phyloP scores from a whole-genome alignment of 2,888 invertebrate species.

The Diplazon laetatorius region DNA sequence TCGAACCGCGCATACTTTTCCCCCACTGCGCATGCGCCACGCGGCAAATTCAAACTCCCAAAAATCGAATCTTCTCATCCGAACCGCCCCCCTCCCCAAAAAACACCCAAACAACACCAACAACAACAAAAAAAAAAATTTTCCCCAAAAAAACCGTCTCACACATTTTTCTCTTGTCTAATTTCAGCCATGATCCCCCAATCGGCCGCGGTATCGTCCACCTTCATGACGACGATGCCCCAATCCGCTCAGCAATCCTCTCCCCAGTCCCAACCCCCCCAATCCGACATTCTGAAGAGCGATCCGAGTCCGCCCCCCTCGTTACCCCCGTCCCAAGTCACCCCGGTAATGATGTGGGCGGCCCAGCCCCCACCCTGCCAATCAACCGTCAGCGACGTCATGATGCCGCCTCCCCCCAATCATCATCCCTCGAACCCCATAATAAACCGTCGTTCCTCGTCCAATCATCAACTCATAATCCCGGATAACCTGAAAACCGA shows the following conservation, averaged over 20 bases:
- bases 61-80: too few species aligned
- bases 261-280: conserved; percentile 58
- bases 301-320: conserved; percentile 78
- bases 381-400: conserved; percentile 84
- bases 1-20: too few species aligned
- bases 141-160: too few species aligned
- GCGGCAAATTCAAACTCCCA: too few species aligned
- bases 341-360: conserved; percentile 80
- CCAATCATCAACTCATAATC: conserved; percentile 83
- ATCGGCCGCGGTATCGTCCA: conserved; percentile 68
- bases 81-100: too few species aligned
- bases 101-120: too few species aligned
- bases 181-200: conserved; percentile 73
- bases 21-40: too few species aligned
- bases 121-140: too few species aligned
- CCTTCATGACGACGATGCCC: conserved; percentile 65
- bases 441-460: conserved; percentile 84
- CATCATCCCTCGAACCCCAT: conserved; percentile 85
- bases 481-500: conserved; percentile 85
- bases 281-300: conserved; percentile 75
- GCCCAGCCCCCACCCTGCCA: conserved; percentile 69
- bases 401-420: conserved; percentile 87
- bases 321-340: conserved; percentile 71
- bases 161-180: conserved; percentile 1
- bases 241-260: conserved; percentile 49